Evolutionary conservation across 2,888 invertebrate genomes (phyloP).

Genomic region (Aphidius colemani): DNA sequence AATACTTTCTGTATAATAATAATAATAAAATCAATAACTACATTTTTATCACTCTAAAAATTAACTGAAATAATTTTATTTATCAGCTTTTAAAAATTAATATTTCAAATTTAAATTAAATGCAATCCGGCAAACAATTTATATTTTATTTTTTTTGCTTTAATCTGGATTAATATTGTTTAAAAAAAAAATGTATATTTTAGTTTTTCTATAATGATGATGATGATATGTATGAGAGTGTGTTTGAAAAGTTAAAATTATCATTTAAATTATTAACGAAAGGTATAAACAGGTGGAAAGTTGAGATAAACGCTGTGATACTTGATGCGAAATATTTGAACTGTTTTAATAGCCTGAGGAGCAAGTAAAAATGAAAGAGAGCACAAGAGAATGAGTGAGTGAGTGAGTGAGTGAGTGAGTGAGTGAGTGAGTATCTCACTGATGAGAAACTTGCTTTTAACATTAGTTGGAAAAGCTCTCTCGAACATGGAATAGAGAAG

Average conservation of each 20-base stretch:
- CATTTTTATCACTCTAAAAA: no score
- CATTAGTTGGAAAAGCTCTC: slow-evolving; percentile 34
- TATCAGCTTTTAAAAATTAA: no score
- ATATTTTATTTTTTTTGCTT: no score
- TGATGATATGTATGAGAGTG: background rate
- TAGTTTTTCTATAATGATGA: slow-evolving; percentile 1
- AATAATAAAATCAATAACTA: no score
- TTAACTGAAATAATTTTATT: no score
- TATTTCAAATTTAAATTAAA: no score
- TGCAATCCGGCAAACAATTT: no score
- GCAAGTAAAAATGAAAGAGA: background rate
- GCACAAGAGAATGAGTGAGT: no score
- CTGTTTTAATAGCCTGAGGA: slow-evolving; percentile 45
- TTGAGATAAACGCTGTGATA: slow-evolving; percentile 37
- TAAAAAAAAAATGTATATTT: background rate
- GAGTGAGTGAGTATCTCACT: no score
- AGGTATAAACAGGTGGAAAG: slow-evolving; percentile 12
- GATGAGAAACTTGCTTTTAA: background rate
- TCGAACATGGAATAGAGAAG: slow-evolving; percentile 4
- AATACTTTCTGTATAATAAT: no score
- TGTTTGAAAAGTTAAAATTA: background rate
- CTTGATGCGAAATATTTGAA: slow-evolving; percentile 49
- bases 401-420: no score
- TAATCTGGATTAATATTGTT: no score
- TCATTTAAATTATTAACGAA: background rate